Base-by-base conservation (phyloP, 2,888 invertebrate species). In the Acanthosepion esculentum region DNA sequence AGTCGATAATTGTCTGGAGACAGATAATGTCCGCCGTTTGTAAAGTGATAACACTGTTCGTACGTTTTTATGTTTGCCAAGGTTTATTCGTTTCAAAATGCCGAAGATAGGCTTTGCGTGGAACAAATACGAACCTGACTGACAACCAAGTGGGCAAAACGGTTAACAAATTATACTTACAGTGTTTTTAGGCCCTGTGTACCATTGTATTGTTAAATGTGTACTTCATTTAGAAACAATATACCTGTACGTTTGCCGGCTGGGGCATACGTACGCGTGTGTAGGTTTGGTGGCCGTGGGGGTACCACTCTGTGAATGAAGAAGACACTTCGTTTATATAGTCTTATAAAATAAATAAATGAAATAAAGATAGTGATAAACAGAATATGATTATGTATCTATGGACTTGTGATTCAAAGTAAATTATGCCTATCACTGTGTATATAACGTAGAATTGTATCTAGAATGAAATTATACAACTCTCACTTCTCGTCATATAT, bases 101-200 rank as follows among this genome's bases (percentile, higher is more conserved):
- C n/a, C 12, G 78, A 12, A 78, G 78, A 78, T 78, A 33, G n/a
- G n/a, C 12, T 78, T 78, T 18, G 78, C 78, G n/a, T 78, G n/a
- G 78, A 78, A 78, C 78, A 78, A 78, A 78, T 78, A 33, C 78
- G 78, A 78, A 78, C 15, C 78, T 78, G 78, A 78, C 78, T 78
- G 78, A n/a, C 78, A 78, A 78, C 78, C n/a, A 78, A 78, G 78
- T 12, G 78, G 78, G n/a, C n/a, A 78, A 78, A 78, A 78, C n/a
- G 78, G n/a, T n/a, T n/a, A 33, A 78, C 78, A 78, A 78, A 78
- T 78, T 78, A 33, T 78, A 78, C n/a, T n/a, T n/a, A 33, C n/a
- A 33, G 4, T 33, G 78, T 78, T n/a, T n/a, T 78, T 78, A n/a
- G n/a, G 78, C 78, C 33, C 5, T 18, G n/a, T 18, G n/a, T n/a